phyloP scores from a whole-genome alignment of 2,888 invertebrate genomes.

The Ophion slaviceki region DNA sequence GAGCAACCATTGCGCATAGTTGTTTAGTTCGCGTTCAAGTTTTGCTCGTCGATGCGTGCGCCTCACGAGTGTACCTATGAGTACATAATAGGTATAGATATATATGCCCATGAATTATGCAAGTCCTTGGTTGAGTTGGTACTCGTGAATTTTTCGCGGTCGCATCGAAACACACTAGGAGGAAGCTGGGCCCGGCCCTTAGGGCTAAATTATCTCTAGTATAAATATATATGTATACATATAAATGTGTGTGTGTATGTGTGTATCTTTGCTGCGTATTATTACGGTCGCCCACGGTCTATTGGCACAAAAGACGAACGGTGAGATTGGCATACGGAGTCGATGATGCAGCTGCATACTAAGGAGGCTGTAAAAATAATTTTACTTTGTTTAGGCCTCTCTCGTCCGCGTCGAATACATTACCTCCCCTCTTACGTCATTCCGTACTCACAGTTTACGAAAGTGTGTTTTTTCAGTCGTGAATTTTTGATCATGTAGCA shows the following conservation, averaged over 20 bases:
- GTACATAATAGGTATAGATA: slow-evolving; percentile 1
- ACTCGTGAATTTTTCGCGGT: slow-evolving; percentile 37
- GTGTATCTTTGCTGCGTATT: slow-evolving; percentile 63
- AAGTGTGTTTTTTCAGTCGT: not conserved
- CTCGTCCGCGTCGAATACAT: slow-evolving; percentile 26
- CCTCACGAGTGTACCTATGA: slow-evolving; percentile 29
- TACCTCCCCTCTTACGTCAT: slow-evolving; percentile 17
- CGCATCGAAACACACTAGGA: slow-evolving; percentile 38
- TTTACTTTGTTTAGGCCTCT: slow-evolving; percentile 46
- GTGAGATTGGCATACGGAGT: slow-evolving; percentile 30
- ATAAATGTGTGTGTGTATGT: not conserved
- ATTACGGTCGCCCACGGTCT: slow-evolving; percentile 69
- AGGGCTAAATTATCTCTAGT: slow-evolving; percentile 69
- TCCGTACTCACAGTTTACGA: slow-evolving; percentile 1
- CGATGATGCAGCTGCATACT: slow-evolving; percentile 51
- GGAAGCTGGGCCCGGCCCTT: slow-evolving; percentile 56
- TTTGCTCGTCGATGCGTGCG: slow-evolving; percentile 55
- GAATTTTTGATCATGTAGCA: not conserved
- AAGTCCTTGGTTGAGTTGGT: slow-evolving; percentile 52
- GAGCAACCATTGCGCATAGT: slow-evolving; percentile 50
- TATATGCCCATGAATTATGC: slow-evolving; percentile 73
- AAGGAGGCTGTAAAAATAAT: slow-evolving; percentile 51
- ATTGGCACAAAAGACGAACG: slow-evolving; percentile 49
- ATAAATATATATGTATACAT: slow-evolving; percentile 3
- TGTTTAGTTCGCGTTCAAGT: slow-evolving; percentile 30